Conservation (phyloP, 2,113 vertebrate species). For the Astatoreochromis straeleni region DNA sequence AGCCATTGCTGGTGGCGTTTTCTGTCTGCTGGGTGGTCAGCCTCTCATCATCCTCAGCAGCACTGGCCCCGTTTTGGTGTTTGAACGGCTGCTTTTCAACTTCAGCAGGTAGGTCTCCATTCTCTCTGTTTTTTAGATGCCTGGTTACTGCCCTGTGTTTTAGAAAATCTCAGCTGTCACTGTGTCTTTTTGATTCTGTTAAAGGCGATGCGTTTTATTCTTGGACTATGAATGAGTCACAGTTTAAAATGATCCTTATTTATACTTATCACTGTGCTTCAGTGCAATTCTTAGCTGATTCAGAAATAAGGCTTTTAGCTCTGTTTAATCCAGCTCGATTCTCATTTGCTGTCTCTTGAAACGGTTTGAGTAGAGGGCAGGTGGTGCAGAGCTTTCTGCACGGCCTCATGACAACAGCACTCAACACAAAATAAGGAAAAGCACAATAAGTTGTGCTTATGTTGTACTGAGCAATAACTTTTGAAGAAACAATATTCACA, state of each 20-base stretch:
- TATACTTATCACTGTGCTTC: rapidly evolving
- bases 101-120: conserved; percentile 86
- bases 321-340: not conserved
- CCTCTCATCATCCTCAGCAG: conserved; percentile 97
- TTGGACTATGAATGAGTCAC: not conserved
- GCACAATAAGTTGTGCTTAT: not conserved
- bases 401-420: not conserved
- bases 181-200: not conserved
- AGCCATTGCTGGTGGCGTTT: conserved; percentile 83
- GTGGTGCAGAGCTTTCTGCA: not conserved
- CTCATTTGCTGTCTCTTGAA: not conserved
- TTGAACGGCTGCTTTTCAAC: conserved; percentile 93
- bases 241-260: not conserved
- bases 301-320: rapidly evolving
- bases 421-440: not conserved
- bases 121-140: not conserved
- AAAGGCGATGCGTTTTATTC: not conserved
- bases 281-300: not conserved
- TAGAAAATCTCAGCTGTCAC: not conserved
- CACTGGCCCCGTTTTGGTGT: conserved; percentile 94
- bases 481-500: not conserved
- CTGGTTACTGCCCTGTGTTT: rapidly evolving
- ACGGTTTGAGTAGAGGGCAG: not conserved
- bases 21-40: conserved; percentile 91
- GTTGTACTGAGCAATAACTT: not conserved